Percentiles rank a stretch among this genome's conserved stretches.
phyloP scores from a whole-genome alignment of 2,797 vertebrate species.

The Chelmon rostratus region DNA sequence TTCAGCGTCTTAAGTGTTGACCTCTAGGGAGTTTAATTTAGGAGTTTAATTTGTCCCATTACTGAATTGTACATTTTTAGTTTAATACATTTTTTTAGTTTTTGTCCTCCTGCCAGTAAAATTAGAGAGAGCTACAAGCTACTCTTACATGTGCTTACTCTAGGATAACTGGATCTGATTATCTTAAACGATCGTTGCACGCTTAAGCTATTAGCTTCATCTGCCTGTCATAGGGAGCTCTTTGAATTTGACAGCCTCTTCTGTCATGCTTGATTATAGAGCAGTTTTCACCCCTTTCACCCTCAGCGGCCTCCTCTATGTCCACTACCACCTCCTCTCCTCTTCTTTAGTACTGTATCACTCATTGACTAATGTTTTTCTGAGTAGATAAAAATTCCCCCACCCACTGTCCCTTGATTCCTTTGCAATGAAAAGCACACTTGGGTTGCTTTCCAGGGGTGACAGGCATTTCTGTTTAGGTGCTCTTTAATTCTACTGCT shows the following conservation, averaged over 20 bases:
- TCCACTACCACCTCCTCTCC: conserved; percentile 24
- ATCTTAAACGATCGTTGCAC: conserved; percentile 25
- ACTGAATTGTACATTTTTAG: background rate
- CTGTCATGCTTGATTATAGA: conserved; percentile 21
- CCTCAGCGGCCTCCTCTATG: conserved; percentile 29
- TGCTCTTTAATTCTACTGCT: conserved; percentile 59
- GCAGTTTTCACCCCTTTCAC: conserved; percentile 20
- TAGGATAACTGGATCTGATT: conserved; percentile 57
- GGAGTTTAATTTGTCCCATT: conserved; percentile 1
- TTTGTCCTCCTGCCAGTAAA: conserved; percentile 24
- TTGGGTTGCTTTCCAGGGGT: conserved; percentile 55
- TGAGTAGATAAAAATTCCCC: conserved; percentile 46
- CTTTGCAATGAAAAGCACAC: conserved; percentile 70
- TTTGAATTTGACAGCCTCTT: conserved; percentile 43
- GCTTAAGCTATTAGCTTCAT: conserved; percentile 38
- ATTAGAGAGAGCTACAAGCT: conserved; percentile 8
- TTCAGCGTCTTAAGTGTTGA: background rate
- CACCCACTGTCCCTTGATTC: conserved; percentile 57
- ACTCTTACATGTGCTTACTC: conserved; percentile 24
- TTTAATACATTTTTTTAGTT: too few relatives aligned
- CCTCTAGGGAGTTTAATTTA: conserved; percentile 17
- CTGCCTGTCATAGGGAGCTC: conserved; percentile 47
- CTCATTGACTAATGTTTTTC: conserved; percentile 55
- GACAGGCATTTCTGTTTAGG: conserved; percentile 67
- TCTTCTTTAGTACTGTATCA: conserved; percentile 61